These are phyloP conservation scores for Rotaria sp. DNA, from an alignment of 2,888 invertebrate species.

Conservation along the genomic window DNA sequence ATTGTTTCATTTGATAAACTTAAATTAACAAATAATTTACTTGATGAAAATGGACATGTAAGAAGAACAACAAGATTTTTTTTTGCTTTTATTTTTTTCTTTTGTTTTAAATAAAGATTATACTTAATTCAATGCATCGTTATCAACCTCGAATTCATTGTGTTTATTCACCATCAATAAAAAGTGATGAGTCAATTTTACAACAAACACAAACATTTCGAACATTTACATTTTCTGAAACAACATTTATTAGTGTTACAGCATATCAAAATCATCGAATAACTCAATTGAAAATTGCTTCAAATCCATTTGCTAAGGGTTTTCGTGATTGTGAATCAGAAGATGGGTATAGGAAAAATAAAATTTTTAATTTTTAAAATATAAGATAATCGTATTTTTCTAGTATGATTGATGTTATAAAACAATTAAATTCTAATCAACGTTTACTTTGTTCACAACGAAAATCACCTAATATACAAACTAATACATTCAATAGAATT, in stretches of 20 bases:
- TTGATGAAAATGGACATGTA: constrained; percentile 93
- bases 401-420: constrained; percentile 36
- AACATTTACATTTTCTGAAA: constrained; percentile 86
- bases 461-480: constrained; percentile 25
- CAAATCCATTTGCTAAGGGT: constrained; percentile 94
- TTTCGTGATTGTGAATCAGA: constrained; percentile 92
- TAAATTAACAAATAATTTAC: constrained; percentile 88
- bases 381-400: not conserved
- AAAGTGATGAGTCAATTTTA: constrained; percentile 7
- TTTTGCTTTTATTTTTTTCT: not conserved
- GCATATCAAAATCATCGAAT: constrained; percentile 96
- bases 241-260: constrained; percentile 89
- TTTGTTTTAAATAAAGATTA: constrained; percentile 64
- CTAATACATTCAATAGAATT: not conserved
- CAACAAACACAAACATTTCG: constrained; percentile 37
- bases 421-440: constrained; percentile 37
- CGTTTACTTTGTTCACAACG: constrained; percentile 29
- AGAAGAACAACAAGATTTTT: constrained; percentile 47
- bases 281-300: constrained; percentile 91
- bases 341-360: constrained; percentile 63
- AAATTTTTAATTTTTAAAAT: not conserved
- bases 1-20: constrained; percentile 90
- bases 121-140: constrained; percentile 90
- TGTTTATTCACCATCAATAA: constrained; percentile 61
- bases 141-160: constrained; percentile 90